These are phyloP conservation scores for Chiropotes sagulatus DNA, from an alignment of 2,797 vertebrate genomes.

Conservation along the genomic window DNA sequence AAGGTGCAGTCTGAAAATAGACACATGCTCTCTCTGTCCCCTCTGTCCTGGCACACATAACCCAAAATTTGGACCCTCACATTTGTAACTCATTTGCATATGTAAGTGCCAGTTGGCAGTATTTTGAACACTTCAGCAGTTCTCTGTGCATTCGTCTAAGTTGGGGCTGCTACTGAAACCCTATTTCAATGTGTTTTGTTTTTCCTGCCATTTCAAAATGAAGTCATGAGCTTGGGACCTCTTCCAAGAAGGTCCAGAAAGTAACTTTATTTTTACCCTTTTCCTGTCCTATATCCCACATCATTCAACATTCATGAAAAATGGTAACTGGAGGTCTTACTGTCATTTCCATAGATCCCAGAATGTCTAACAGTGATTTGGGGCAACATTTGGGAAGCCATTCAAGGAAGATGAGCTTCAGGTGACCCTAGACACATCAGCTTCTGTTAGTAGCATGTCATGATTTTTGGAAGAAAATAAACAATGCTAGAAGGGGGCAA, in stretches of 20 bases:
- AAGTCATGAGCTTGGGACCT: conserved; percentile 73
- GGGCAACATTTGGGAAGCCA: not conserved
- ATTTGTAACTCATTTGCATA: conserved; percentile 77
- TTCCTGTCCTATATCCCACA: not conserved
- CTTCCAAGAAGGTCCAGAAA: conserved; percentile 69
- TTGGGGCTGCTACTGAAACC: conserved; percentile 64
- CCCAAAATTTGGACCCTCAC: conserved; percentile 75
- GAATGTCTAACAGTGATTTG: not conserved
- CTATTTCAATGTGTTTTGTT: conserved; percentile 73
- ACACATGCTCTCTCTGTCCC: conserved; percentile 69
- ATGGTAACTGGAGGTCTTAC: not conserved
- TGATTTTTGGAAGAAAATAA: conserved; percentile 5
- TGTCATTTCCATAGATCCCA: not conserved
- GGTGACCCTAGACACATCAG: not conserved
- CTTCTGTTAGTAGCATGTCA: not conserved
- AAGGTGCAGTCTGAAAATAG: conserved; percentile 69
- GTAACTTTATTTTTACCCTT: conserved; percentile 28
- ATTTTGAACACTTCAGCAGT: conserved; percentile 74
- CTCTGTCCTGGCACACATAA: conserved; percentile 75
- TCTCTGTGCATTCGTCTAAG: conserved; percentile 66
- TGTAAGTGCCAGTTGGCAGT: conserved; percentile 76
- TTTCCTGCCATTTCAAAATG: conserved; percentile 77
- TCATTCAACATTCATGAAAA: not conserved
- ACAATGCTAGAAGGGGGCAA: not conserved
- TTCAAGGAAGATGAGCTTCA: not conserved